A percentile compares a stretch with the other conserved stretches of the same genome.
Evolutionary conservation across 2,888 invertebrate species (phyloP).

Genomic region (Candidula unifasciata): DNA sequence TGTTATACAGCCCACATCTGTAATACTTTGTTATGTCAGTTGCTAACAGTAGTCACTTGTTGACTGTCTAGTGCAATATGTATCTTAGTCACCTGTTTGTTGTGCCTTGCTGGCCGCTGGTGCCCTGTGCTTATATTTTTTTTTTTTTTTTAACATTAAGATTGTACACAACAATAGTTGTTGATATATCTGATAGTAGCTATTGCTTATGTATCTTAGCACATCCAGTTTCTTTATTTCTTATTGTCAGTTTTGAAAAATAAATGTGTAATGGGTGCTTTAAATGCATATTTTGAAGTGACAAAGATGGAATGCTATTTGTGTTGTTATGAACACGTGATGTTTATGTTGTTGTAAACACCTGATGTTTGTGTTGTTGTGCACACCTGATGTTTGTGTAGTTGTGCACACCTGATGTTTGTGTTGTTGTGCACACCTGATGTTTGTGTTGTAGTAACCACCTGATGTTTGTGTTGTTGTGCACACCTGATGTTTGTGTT

Average conservation of each 20-base stretch:
- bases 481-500: too few species aligned
- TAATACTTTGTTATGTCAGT: neutral
- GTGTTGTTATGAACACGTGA: neutral
- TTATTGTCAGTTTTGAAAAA: neutral
- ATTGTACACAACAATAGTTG: neutral
- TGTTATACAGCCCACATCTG: neutral
- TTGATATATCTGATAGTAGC: neutral
- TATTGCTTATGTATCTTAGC: too few species aligned
- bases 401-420: too few species aligned
- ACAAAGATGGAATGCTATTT: neutral
- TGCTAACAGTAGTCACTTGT: neutral
- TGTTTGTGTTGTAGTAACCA: too few species aligned
- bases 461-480: too few species aligned
- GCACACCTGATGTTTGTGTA: neutral
- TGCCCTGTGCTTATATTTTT: neutral
- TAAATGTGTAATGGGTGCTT: neutral
- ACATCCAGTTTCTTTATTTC: neutral
- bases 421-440: too few species aligned
- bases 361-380: neutral
- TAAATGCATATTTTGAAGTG: neutral
- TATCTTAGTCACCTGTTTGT: neutral
- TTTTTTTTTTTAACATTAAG: neutral
- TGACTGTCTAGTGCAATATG: neutral
- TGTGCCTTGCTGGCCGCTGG: neutral
- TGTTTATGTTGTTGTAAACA: neutral